A percentile compares a stretch with the other conserved stretches of the same genome.
phyloP scores from a whole-genome alignment of 2,113 vertebrate species.

The Puma concolor region DNA sequence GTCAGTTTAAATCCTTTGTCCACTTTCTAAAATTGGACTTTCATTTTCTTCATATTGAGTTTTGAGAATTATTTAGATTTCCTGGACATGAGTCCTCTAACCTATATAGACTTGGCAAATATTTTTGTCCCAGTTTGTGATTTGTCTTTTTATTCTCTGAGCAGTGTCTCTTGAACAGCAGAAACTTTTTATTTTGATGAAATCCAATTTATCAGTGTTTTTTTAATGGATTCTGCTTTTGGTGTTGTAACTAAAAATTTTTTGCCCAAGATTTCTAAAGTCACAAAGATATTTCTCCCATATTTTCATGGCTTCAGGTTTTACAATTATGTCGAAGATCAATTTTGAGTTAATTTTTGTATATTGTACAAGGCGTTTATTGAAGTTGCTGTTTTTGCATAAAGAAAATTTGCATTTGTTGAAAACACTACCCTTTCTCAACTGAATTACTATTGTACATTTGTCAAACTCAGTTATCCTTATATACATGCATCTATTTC shows the following conservation, averaged over 20 bases:
- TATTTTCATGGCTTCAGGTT: background rate
- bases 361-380: background rate
- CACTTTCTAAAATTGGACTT: background rate
- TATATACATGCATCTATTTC: background rate
- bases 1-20: background rate
- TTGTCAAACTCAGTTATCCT: background rate
- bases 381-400: background rate
- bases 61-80: constrained; percentile 14
- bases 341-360: background rate
- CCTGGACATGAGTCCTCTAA: background rate
- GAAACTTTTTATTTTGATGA: background rate
- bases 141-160: background rate
- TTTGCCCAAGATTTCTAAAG: background rate
- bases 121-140: background rate
- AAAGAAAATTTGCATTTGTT: background rate
- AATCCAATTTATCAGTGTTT: background rate
- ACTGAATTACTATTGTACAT: background rate
- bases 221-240: background rate
- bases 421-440: background rate
- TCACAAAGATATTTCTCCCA: background rate
- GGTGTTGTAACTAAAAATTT: background rate
- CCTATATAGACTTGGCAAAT: background rate
- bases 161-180: background rate
- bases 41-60: background rate
- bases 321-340: background rate